Base-by-base conservation (phyloP, 2,797 vertebrate genomes). In the Coregonus suidteri region DNA sequence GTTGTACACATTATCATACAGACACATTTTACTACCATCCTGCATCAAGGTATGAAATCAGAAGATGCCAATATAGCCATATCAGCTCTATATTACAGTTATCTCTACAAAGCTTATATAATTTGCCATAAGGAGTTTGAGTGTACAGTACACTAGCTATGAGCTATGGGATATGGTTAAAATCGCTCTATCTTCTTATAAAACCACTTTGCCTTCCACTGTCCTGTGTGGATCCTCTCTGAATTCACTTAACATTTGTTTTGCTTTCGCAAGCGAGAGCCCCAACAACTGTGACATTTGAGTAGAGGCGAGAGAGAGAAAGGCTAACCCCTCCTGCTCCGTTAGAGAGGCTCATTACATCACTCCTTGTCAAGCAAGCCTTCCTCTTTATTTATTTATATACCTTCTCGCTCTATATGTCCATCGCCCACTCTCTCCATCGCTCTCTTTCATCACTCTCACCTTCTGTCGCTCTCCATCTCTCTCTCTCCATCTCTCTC, bases 281-380 rank as follows among this genome's bases (percentile, higher is more conserved):
- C 87, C 86, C 41, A 88, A 75, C 78, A 88, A 76, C 78, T 65
- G 87, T 90, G 88, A 90, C 85, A 88, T 84, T 87, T 86, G 82
- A 88, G 82, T 80, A 71, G 56, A 41, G 73, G 75, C 74, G 73
- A 25, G 37, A 47, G 41, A 47, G 41, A 47, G 41, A 47, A 9
- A 47, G 41, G 41, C 54, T 31, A 78, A 70, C 79, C 76, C 53
- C 72, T n/a, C 77, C 66, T 16, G 2, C 34, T 73, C 71, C 6
- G 81, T 64, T 79, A 78, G 85, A 47, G 41, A 81, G 72, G 81
- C 86, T 87, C 79, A 85, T 87, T 88, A 91, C 90, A 91, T 88
- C 84, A 79, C 78, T 91, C 86, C 85, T 91, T 88, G 89, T 90
- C 90, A 92, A 87, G 91, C 91, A 89, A 92, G 75, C 85, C 82